phyloP scores from a whole-genome alignment of 2,888 invertebrate species.

The Cremastinae sp. region DNA sequence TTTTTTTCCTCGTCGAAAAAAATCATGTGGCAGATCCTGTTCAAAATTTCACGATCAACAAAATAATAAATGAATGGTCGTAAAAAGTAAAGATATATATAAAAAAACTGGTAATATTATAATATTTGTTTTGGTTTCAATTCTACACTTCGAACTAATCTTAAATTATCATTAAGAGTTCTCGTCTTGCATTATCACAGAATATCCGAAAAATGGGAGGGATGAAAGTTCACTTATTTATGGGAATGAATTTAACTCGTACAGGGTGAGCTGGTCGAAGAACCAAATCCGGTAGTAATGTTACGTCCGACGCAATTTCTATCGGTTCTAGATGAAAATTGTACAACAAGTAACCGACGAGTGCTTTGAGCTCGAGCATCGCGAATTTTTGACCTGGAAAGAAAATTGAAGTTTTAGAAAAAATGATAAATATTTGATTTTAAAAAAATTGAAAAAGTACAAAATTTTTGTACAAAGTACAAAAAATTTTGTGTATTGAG shows the following conservation, averaged over 20 bases:
- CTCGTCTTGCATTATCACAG: conserved; percentile 33
- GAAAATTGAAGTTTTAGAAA: neutral
- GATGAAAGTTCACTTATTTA: conserved; percentile 30
- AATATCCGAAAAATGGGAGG: neutral
- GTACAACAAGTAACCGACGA: conserved; percentile 59
- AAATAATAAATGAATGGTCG: no score
- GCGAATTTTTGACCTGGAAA: conserved; percentile 63
- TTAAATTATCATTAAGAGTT: neutral
- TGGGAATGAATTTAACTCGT: conserved; percentile 58
- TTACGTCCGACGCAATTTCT: conserved; percentile 48
- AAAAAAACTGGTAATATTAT: no score
- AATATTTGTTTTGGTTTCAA: no score
- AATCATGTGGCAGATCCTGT: no score
- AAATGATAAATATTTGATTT: neutral
- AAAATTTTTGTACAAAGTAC: no score
- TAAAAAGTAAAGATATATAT: no score
- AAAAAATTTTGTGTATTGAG: no score
- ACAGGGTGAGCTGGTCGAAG: conserved; percentile 58
- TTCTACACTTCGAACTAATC: no score
- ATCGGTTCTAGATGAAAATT: conserved; percentile 65
- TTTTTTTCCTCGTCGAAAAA: no score
- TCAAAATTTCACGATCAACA: no score
- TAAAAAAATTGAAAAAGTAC: no score
- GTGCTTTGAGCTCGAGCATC: conserved; percentile 62
- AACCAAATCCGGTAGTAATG: conserved; percentile 58